These are phyloP conservation scores for Drosophila serrata DNA, from an alignment of 1,140 invertebrate species.

Conservation along the genomic window DNA sequence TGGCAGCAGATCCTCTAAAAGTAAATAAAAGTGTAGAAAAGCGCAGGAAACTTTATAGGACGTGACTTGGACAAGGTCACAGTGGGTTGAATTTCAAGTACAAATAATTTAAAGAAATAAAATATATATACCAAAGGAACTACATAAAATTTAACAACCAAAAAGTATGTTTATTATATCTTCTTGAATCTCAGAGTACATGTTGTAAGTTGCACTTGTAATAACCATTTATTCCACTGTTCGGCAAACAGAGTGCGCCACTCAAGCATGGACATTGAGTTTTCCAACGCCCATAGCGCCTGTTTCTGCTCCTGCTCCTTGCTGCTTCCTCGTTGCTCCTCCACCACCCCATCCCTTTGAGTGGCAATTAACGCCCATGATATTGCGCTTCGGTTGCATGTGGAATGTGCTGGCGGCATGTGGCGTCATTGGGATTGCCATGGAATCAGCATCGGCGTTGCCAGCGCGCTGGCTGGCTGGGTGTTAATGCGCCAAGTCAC, in stretches of 20 bases:
- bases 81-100: neutral
- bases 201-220: neutral
- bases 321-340: neutral
- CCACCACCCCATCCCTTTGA: constrained; percentile 36
- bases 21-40: constrained; percentile 58
- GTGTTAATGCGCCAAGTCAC: constrained; percentile 74
- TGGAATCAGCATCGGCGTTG: constrained; percentile 8
- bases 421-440: constrained; percentile 16
- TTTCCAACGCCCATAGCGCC: constrained; percentile 12
- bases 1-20: constrained; percentile 32
- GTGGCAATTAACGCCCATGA: constrained; percentile 77
- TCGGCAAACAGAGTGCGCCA: neutral
- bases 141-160: too few relatives aligned
- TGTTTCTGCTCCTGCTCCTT: neutral
- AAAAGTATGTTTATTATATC: neutral
- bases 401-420: constrained; percentile 44
- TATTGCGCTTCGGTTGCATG: constrained; percentile 74
- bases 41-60: constrained; percentile 65
- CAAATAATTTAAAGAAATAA: neutral
- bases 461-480: constrained; percentile 9
- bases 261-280: constrained; percentile 22
- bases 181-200: neutral
- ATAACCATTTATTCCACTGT: neutral
- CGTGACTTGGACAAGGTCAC: constrained; percentile 55
- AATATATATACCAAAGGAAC: too few relatives aligned